Percentiles rank a stretch among this genome's conserved stretches.
Evolutionary conservation across 1,140 invertebrate species (phyloP).

Genomic region (Lepidurus arcticus): DNA sequence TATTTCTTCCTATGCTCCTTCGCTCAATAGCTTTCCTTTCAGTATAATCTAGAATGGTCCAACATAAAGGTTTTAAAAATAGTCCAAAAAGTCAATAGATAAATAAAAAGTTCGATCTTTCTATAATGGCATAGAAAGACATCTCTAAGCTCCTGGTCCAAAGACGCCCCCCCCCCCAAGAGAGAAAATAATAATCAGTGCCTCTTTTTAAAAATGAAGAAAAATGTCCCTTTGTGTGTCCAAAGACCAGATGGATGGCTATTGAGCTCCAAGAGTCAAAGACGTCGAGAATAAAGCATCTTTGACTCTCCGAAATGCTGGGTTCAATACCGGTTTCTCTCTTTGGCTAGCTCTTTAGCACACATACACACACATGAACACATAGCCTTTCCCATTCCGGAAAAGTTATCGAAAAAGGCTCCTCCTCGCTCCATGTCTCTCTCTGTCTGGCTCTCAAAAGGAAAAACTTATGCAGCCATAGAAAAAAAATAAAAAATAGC

Average conservation of each 20-base stretch:
- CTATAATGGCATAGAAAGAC: not conserved
- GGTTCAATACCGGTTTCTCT: conserved; percentile 18
- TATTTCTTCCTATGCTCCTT: not conserved
- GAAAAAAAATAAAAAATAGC: not conserved
- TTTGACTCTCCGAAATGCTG: not conserved
- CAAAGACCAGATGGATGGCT: conserved; percentile 5
- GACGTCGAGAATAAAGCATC: conserved; percentile 13
- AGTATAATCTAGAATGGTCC: not conserved
- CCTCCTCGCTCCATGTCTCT: not conserved
- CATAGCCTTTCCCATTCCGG: not conserved
- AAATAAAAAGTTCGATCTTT: not conserved
- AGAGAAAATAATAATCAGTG: conserved; percentile 22
- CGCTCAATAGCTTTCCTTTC: not conserved
- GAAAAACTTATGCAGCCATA: not conserved
- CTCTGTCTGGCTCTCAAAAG: not conserved
- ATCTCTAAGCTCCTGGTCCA: not conserved
- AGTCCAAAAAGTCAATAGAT: not conserved
- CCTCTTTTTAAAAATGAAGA: not conserved
- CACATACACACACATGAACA: not conserved
- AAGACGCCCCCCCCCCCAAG: not conserved
- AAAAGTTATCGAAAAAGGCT: not conserved
- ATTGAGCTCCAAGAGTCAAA: conserved; percentile 8
- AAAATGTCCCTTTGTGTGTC: not conserved
- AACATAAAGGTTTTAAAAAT: not conserved
- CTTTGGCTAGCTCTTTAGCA: not conserved